phyloP scores from a whole-genome alignment of 2,888 invertebrate genomes.

The Polydesmus complanatus region DNA sequence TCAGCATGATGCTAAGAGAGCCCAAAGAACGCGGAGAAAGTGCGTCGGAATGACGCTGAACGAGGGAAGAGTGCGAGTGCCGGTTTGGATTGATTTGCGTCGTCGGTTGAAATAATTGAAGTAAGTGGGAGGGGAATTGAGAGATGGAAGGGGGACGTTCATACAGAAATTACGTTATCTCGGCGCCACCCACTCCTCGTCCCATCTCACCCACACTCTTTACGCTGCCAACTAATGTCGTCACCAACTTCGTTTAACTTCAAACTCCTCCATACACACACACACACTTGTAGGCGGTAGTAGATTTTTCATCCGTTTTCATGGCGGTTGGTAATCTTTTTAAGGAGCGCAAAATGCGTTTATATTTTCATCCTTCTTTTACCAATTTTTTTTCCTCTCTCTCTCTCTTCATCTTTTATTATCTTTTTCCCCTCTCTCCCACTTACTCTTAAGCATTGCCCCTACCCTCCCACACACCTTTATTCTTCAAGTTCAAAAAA shows the following conservation, averaged over 20 bases:
- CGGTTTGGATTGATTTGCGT: background rate
- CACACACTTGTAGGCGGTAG: too few relatives aligned
- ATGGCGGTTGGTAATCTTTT: background rate
- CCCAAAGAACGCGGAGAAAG: too few relatives aligned
- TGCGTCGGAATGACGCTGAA: conserved; percentile 33
- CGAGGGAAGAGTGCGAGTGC: background rate
- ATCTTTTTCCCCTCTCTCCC: background rate
- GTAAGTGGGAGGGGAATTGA: background rate
- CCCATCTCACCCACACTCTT: too few relatives aligned
- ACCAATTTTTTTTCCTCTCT: background rate
- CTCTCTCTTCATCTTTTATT: too few relatives aligned
- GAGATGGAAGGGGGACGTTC: background rate
- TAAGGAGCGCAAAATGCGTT: background rate
- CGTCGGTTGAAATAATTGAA: background rate
- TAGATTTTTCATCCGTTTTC: background rate
- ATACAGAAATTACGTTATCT: background rate
- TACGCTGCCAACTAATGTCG: background rate
- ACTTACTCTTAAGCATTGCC: background rate
- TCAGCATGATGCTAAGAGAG: too few relatives aligned
- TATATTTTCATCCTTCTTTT: background rate
- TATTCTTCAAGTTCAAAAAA: background rate
- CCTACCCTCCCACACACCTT: too few relatives aligned
- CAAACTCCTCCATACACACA: background rate
- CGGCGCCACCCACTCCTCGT: too few relatives aligned
- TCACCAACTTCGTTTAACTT: too few relatives aligned